A percentile compares a stretch with the other conserved stretches of the same genome.
These are phyloP conservation scores for Callimico goeldii DNA, from an alignment of 2,797 vertebrate genomes.

Conservation along the genomic window DNA sequence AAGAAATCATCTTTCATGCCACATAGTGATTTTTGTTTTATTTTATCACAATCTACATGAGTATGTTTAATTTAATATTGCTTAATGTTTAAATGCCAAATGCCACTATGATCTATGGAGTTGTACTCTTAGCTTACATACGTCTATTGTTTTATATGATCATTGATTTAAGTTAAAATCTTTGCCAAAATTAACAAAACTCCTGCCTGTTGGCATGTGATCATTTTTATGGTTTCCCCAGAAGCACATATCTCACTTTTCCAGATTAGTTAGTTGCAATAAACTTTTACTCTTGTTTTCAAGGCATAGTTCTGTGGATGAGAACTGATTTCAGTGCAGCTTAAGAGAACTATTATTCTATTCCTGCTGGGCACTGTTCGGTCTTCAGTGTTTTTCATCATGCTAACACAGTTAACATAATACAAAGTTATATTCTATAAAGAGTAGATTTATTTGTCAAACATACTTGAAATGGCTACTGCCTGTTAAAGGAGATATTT, in stretches of 20 bases:
- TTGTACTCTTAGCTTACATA: not conserved
- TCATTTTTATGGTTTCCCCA: constrained; percentile 31
- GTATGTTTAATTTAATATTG: not conserved
- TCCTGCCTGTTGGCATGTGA: not conserved
- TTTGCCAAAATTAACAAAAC: constrained; percentile 29
- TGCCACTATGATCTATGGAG: not conserved
- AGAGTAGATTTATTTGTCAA: not conserved
- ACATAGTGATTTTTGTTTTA: not conserved
- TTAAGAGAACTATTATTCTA: not conserved
- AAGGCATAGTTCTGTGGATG: not conserved
- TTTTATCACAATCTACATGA: not conserved
- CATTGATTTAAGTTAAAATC: constrained; percentile 36
- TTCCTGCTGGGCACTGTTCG: not conserved
- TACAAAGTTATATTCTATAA: not conserved
- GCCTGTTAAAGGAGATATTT: constrained; percentile 14
- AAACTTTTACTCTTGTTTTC: not conserved
- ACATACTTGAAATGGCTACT: not conserved
- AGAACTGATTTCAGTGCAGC: not conserved
- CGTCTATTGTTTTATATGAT: not conserved
- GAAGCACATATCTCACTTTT: constrained; percentile 4
- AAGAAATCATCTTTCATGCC: constrained; percentile 1
- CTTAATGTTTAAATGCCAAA: not conserved
- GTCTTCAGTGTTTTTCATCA: not conserved
- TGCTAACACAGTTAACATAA: not conserved
- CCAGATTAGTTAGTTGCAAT: not conserved